Base-by-base conservation (phyloP, 2,113 vertebrate genomes). In the Neolamprologus variostigma region DNA sequence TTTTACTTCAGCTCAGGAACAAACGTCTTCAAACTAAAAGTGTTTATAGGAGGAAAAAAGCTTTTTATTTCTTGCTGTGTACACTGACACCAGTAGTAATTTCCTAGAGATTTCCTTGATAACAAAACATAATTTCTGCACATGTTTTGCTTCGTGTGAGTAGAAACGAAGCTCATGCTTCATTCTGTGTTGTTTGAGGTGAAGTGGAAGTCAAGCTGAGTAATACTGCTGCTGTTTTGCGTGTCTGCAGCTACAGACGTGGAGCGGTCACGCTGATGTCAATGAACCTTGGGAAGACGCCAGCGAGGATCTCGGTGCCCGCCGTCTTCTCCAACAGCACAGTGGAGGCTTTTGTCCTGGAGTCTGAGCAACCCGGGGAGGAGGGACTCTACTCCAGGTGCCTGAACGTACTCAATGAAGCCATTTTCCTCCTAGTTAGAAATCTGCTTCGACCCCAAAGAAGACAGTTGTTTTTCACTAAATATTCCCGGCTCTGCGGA, bases 191-290 rank as follows among this genome's bases (percentile, higher is more conserved):
- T 19, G 42, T 17, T 73, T 26, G 40, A 73, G 40, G 9, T 76
- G 9, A 76, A 28, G 68, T 42, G n/a, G 35, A 47, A 50, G 71
- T 50, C 23, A 31, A 17, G 21, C 9, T 47, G 23, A 45, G 14
- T 71, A 71, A 71, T 71, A 40, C 28, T 76, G 40, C 47, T 42
- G 33, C 63, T 33, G 61, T 45, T 2, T 45, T 86, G 33, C 10
- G 5, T 16, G 6, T 84, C 97, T 96, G 89, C 93, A n/a, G 95
- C 42, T 98, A 97, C 95, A 94, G 91, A 90, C 88, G 85, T 23
- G 98, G 98, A 40, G 97, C 98, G 0, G 94, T 99, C 80, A 98
- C 98, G 0, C 83, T 99, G 59, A 97, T 98, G 21, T 96, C 94
- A 61, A 90, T 99, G 95, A 99, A 99, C 92, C 96, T 99, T 54